Percentiles rank a stretch among this genome's conserved stretches.
Evolutionary conservation across 2,888 invertebrate species (phyloP).

Genomic region (Drepana falcataria): DNA sequence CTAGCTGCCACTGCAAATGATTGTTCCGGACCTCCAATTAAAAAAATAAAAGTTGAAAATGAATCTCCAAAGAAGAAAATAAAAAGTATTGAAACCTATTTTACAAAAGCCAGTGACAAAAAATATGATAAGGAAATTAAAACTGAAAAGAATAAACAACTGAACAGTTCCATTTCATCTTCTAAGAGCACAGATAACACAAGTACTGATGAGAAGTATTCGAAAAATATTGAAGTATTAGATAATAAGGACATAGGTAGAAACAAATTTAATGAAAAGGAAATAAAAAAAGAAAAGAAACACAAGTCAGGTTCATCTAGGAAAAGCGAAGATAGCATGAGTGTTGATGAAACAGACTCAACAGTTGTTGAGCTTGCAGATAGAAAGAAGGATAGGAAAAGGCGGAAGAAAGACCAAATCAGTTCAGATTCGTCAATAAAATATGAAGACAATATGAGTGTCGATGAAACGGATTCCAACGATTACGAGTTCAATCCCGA

Average conservation of each 20-base stretch:
- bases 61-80: conserved; percentile 29
- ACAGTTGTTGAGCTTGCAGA: conserved; percentile 12
- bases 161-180: conserved; percentile 5
- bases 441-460: conserved; percentile 6
- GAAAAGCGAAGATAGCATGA: conserved; percentile 6
- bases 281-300: conserved; percentile 10
- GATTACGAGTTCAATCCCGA: conserved; percentile 33
- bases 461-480: conserved; percentile 9
- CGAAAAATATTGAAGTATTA: conserved; percentile 11
- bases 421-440: conserved; percentile 7
- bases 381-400: conserved; percentile 5
- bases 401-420: conserved; percentile 8
- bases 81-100: conserved; percentile 20
- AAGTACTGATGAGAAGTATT: conserved; percentile 17
- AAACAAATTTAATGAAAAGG: conserved; percentile 5
- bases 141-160: conserved; percentile 4
- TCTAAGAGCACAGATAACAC: conserved; percentile 11
- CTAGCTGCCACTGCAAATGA: conserved; percentile 47
- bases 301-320: conserved; percentile 7
- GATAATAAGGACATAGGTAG: neutral
- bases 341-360: conserved; percentile 8
- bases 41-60: conserved; percentile 37
- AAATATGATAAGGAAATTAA: conserved; percentile 4
- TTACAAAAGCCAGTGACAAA: conserved; percentile 13
- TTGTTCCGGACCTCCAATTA: conserved; percentile 34